Percentiles rank a stretch among this genome's conserved stretches.
Conservation (phyloP, 2,797 vertebrate species). For the Salarias fasciatus region DNA sequence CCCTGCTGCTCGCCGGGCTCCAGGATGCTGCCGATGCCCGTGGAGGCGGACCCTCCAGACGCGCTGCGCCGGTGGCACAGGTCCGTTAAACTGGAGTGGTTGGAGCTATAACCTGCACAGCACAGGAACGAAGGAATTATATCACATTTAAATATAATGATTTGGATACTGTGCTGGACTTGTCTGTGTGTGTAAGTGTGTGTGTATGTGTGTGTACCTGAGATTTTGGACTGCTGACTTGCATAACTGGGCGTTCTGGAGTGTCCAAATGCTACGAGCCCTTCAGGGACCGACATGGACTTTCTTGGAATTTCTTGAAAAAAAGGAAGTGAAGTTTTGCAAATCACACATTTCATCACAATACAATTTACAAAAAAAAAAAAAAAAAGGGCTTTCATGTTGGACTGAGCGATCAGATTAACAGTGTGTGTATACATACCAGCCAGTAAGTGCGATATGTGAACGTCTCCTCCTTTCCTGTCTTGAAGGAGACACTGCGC, state of each 20-base stretch:
- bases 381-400: background rate
- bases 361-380: background rate
- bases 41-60: slow-evolving; percentile 89
- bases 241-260: slow-evolving; percentile 93
- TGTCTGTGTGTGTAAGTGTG: background rate
- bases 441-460: slow-evolving; percentile 64
- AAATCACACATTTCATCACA: background rate
- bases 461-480: slow-evolving; percentile 88
- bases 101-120: slow-evolving; percentile 89
- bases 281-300: slow-evolving; percentile 88
- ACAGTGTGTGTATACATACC: slow-evolving; percentile 38
- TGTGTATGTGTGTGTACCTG: slow-evolving; percentile 81
- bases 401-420: background rate
- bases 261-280: slow-evolving; percentile 87
- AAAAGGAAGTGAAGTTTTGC: background rate
- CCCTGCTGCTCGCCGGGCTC: slow-evolving; percentile 85
- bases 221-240: slow-evolving; percentile 90
- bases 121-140: background rate
- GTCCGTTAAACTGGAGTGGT: slow-evolving; percentile 92
- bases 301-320: slow-evolving; percentile 82
- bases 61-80: slow-evolving; percentile 89
- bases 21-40: slow-evolving; percentile 89
- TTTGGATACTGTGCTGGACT: no score
- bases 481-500: slow-evolving; percentile 88
- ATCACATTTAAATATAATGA: no score